Conservation (phyloP, 2,888 invertebrate genomes). For the Dermolepida albohirtum region DNA sequence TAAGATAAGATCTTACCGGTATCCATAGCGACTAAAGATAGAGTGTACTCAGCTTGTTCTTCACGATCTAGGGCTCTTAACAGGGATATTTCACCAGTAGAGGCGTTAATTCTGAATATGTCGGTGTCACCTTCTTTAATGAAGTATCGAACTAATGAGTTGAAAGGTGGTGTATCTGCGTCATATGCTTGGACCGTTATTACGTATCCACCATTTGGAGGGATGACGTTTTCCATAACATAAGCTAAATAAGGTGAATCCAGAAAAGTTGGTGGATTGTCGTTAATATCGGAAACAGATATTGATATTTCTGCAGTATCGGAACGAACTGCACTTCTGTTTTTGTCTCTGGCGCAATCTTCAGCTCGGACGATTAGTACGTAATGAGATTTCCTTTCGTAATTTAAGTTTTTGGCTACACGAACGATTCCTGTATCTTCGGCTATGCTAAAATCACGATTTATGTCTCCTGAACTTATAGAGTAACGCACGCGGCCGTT, state of each 20-base stretch:
- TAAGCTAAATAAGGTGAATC: constrained; percentile 95
- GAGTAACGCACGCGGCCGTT: constrained; percentile 94
- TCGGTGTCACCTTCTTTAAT: constrained; percentile 94
- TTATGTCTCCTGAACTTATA: constrained; percentile 89
- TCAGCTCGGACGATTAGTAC: constrained; percentile 87
- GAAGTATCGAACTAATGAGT: constrained; percentile 91
- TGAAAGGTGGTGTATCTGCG: constrained; percentile 91
- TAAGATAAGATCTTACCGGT: constrained; percentile 75
- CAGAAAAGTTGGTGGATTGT: constrained; percentile 91
- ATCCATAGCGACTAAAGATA: constrained; percentile 93
- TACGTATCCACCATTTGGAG: constrained; percentile 83
- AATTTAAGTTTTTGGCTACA: constrained; percentile 93
- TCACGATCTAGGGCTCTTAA: constrained; percentile 87
- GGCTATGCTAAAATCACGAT: constrained; percentile 90
- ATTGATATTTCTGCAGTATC: constrained; percentile 87
- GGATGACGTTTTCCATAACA: constrained; percentile 92
- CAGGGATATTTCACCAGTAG: constrained; percentile 90
- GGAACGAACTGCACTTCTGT: constrained; percentile 67
- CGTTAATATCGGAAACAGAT: constrained; percentile 90
- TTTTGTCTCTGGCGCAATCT: constrained; percentile 83
- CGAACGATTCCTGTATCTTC: constrained; percentile 92
- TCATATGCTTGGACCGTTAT: constrained; percentile 89
- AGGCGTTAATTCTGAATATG: constrained; percentile 91
- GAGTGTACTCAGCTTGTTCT: constrained; percentile 82
- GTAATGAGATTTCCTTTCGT: constrained; percentile 89